A percentile compares a stretch with the other conserved stretches of the same genome.
phyloP scores from a whole-genome alignment of 2,888 invertebrate genomes.

The Chymomyza fuscimana region DNA sequence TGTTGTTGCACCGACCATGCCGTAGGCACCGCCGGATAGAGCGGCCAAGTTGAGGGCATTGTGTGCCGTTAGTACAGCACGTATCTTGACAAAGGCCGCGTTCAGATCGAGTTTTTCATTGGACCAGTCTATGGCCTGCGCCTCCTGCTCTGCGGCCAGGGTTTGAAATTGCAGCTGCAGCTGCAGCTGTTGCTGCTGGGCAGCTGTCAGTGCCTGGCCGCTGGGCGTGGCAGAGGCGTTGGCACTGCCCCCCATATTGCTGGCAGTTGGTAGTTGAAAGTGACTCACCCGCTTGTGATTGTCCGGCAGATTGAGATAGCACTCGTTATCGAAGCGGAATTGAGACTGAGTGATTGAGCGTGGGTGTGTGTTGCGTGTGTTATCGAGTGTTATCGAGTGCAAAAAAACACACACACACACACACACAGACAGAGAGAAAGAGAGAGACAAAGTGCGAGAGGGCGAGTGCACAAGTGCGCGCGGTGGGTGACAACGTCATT shows the following conservation, averaged over 20 bases:
- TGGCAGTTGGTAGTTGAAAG: slow-evolving; percentile 64
- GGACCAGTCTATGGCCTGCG: slow-evolving; percentile 73
- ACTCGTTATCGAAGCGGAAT: slow-evolving; percentile 99
- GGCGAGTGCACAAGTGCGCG: background rate
- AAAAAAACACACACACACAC: slow-evolving; percentile 29
- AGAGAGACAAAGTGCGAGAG: background rate
- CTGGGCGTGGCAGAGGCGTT: slow-evolving; percentile 33
- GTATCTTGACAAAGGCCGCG: slow-evolving; percentile 74
- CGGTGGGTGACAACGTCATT: slow-evolving; percentile 19
- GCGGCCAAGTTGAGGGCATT: slow-evolving; percentile 65
- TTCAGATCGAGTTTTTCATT: slow-evolving; percentile 74
- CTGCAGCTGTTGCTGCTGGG: slow-evolving; percentile 65
- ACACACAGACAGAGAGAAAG: slow-evolving; percentile 29
- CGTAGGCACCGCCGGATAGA: slow-evolving; percentile 17
- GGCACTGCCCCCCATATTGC: slow-evolving; percentile 46
- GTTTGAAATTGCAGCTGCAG: slow-evolving; percentile 58
- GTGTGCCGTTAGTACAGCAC: slow-evolving; percentile 70
- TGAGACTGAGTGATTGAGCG: slow-evolving; percentile 89
- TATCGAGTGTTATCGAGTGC: background rate
- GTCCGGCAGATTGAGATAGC: slow-evolving; percentile 97
- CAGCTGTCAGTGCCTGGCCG: slow-evolving; percentile 32
- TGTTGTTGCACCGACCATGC: slow-evolving; percentile 16
- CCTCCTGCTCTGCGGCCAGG: slow-evolving; percentile 73
- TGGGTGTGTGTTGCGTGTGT: slow-evolving; percentile 8
- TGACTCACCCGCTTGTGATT: slow-evolving; percentile 98